These are phyloP conservation scores for Trisateles emortualis DNA, from an alignment of 2,888 invertebrate species.

Conservation along the genomic window DNA sequence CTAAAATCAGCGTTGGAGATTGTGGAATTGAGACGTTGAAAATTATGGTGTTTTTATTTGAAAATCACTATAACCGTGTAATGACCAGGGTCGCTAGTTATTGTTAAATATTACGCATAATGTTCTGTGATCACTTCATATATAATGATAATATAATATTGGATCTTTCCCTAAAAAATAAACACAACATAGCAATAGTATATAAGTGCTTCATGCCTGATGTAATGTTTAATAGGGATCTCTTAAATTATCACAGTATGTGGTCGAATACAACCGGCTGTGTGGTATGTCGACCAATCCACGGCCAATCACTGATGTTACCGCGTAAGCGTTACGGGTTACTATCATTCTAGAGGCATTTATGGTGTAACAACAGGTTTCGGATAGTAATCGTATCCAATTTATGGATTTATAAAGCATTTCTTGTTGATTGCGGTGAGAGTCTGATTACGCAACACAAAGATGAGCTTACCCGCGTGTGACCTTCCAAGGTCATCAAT, in stretches of 20 bases:
- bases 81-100: no score
- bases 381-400: conserved; percentile 31
- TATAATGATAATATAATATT: no score
- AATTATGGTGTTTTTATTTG: no score
- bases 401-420: conserved; percentile 29
- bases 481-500: conserved; percentile 46
- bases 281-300: conserved; percentile 38
- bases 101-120: no score
- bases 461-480: conserved; percentile 10
- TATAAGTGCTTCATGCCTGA: conserved; percentile 8
- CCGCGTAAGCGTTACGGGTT: conserved; percentile 36
- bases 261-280: conserved; percentile 34
- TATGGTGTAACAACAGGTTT: conserved; percentile 47
- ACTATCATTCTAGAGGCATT: conserved; percentile 28
- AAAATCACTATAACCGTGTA: no score
- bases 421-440: conserved; percentile 24
- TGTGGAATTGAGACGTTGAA: no score
- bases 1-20: no score
- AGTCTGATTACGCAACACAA: conserved; percentile 25
- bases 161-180: no score
- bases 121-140: no score
- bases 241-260: conserved; percentile 36
- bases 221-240: conserved; percentile 30
- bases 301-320: conserved; percentile 30
- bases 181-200: conserved; percentile 1